These are phyloP conservation scores for Chloropsis cyanopogon DNA, from an alignment of 2,113 vertebrate species.

Conservation along the genomic window DNA sequence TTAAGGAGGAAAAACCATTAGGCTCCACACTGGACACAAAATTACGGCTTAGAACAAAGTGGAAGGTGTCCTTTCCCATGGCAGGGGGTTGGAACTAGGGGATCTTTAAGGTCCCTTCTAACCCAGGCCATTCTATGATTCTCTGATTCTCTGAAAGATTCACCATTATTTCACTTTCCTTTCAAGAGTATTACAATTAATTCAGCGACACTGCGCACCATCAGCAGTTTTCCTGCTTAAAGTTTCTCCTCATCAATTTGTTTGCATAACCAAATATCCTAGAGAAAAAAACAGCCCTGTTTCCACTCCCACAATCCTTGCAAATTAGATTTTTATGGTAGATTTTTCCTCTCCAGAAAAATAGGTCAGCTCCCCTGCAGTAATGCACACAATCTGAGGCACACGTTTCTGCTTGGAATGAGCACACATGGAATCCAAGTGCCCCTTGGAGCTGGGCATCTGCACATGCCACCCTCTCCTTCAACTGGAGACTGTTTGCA, in stretches of 20 bases:
- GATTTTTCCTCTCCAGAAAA: slow-evolving; percentile 9
- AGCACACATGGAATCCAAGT: neutral
- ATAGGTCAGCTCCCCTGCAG: slow-evolving; percentile 14
- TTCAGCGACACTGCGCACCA: neutral
- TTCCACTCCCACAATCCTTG: neutral
- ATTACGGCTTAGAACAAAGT: neutral
- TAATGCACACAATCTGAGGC: neutral
- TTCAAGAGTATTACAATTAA: neutral
- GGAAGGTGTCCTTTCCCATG: neutral
- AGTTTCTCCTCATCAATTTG: neutral
- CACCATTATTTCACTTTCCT: neutral
- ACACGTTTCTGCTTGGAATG: neutral
- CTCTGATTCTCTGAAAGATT: neutral
- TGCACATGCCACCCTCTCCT: neutral
- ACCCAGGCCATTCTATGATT: neutral
- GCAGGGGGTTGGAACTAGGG: neutral
- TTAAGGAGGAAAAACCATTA: neutral
- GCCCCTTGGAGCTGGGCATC: neutral
- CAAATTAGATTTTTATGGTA: slow-evolving; percentile 18
- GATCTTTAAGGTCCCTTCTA: neutral
- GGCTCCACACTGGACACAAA: neutral
- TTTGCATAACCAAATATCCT: neutral
- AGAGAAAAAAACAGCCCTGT: neutral
- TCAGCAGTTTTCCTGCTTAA: neutral
- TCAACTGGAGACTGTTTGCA: neutral